Percentiles rank a stretch among this genome's conserved stretches.
Evolutionary conservation across 2,113 vertebrate genomes (phyloP).

Genomic region (Corythoichthys haematopterus): DNA sequence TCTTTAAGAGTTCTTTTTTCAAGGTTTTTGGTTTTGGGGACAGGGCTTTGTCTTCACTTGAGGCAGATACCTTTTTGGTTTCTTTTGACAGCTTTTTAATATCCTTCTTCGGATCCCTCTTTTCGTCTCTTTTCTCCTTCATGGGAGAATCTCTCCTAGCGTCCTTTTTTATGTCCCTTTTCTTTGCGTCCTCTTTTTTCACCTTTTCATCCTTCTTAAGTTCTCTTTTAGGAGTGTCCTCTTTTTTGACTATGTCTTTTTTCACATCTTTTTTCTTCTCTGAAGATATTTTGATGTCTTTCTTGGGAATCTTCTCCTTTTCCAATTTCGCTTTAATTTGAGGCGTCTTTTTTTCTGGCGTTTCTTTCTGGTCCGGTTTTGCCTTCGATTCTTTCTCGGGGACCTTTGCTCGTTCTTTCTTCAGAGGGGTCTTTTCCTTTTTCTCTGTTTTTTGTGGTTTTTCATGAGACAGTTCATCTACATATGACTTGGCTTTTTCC

Average conservation of each 20-base stretch:
- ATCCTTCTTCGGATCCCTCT: conserved; percentile 80
- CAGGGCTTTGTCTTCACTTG: conserved; percentile 75
- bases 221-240: conserved; percentile 76
- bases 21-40: conserved; percentile 81
- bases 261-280: conserved; percentile 85
- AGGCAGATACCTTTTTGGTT: conserved; percentile 74
- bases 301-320: conserved; percentile 81
- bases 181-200: conserved; percentile 82
- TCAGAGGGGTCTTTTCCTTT: conserved; percentile 82
- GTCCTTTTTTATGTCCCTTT: conserved; percentile 78
- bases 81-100: conserved; percentile 81
- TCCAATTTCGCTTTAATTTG: conserved; percentile 80
- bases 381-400: conserved; percentile 73
- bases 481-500: conserved; percentile 73
- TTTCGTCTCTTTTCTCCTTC: conserved; percentile 87
- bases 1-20: conserved; percentile 82
- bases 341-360: conserved; percentile 77
- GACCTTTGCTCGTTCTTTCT: conserved; percentile 80
- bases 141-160: conserved; percentile 71
- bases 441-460: conserved; percentile 81
- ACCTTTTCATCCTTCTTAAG: conserved; percentile 79
- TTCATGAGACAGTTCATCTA: conserved; percentile 66
- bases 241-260: conserved; percentile 70
- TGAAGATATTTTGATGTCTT: conserved; percentile 79
- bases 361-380: conserved; percentile 78